Base-by-base conservation (phyloP, 2,888 invertebrate species). In the Lasioglossum morio region DNA sequence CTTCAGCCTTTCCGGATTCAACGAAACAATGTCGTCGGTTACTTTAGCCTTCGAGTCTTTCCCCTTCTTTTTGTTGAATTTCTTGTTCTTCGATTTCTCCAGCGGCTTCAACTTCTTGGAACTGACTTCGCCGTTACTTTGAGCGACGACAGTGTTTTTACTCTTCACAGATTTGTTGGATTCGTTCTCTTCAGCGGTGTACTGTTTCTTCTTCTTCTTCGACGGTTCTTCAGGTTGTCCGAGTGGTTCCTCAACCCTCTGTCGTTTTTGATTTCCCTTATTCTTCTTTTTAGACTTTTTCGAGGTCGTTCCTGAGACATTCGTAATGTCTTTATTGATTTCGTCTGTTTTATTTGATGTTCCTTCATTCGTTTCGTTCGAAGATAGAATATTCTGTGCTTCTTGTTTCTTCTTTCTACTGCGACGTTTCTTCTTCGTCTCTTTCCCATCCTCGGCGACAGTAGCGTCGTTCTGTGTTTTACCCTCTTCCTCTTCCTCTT, bases 1-100 rank as follows among this genome's bases (percentile, higher is more conserved):
- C 93, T 97, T 97, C 14, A 99, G 96, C 88, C 99, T 96, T 89
- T 98, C 97, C 94, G 98, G 98, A 3, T 98, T 93, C 76, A 94
- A 80, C 2, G 91, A 87, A 34, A 90, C 81, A n/a, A 93, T 83
- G 72, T 88, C 86, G 60, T 78, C 82, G 1, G 81, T 74, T 46
- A 75, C 43, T 60, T 86, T 87, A 57, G 63, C 53, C 60, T 84
- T 87, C 0, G 53, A 48, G 23, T 53, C 66, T 43, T 89, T 92
- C 5, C 77, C 75, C 48, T 84, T 79, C 8, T 30, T 84, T 30
- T 66, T 77, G 37, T 82, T 23, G 4, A 73, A 19, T 2, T 69
- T 79, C 4, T 63, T 89, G 77, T 76, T 88, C 76, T 19, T 76
- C 4, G 46, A 23, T 37, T 57, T 63, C 10, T 40, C 70, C 57